Base-by-base conservation (phyloP, 37 sponge, comb jelly and placozoan species). In the Halichondria panicea region DNA sequence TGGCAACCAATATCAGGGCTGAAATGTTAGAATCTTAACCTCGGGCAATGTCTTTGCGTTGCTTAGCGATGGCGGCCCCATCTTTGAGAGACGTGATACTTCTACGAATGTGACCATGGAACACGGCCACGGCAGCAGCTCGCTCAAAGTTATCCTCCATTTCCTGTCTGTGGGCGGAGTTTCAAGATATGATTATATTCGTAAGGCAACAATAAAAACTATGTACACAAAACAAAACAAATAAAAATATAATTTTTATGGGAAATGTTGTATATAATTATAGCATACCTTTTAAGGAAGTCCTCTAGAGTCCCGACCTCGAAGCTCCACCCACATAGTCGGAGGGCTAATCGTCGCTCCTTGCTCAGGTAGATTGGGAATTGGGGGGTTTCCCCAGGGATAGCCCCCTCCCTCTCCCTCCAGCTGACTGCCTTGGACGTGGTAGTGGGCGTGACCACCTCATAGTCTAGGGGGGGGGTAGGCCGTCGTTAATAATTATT, bases 51-150 rank as follows among this genome's bases (percentile, higher is more conserved):
- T 83, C 55, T 1, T 46, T 56, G 30, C 53, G 50, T 21, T 68
- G 68, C 11, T 31, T 24, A 15, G 88, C 66, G 21, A 60, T 58
- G 7, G 24, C 58, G 34, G 94, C 94, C 8, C 94, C 91, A 30
- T 75, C 67, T 24, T 76, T 83, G 46, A 93, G 79, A 27, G 74
- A 54, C 18, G 27, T 28, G 25, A 90, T 85, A 18, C 87, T 86
- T 40, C 71, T 37, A 35, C 69, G 63, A 15, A 87, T 55, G 41
- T 86, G 36, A 0, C 83, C 83, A n/a, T 86, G 79, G 71, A 93
- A 93, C 68, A 93, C 83, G 27, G 91, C 70, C 35, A 93, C 63
- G n/a, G 91, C 87, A 31, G 94, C 94, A 57, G 91, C 94, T 35
- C 94, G 46, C 73, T 93, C 94, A 42, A 67, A 71, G 18, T 56